phyloP scores from a whole-genome alignment of 2,888 invertebrate genomes.

The Drosophila sordidapex region DNA sequence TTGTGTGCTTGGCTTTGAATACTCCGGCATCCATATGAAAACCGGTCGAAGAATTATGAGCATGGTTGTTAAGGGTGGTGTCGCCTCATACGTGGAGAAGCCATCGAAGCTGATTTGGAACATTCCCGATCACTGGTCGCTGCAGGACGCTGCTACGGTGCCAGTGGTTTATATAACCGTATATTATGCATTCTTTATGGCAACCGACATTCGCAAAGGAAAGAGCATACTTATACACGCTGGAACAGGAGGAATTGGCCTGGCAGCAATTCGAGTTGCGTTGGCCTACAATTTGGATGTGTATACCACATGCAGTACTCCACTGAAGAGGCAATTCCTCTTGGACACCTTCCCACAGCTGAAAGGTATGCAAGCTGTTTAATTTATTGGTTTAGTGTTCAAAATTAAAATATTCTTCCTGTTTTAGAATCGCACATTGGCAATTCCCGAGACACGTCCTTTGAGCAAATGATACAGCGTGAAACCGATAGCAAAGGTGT shows the following conservation, averaged over 20 bases:
- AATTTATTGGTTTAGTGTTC: not conserved
- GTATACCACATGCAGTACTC: slow-evolving; percentile 90
- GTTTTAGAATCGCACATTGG: slow-evolving; percentile 88
- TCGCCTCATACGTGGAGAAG: slow-evolving; percentile 85
- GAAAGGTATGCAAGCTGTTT: slow-evolving; percentile 85
- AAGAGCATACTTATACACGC: slow-evolving; percentile 86
- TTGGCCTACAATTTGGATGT: slow-evolving; percentile 88
- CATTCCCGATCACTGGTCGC: slow-evolving; percentile 89
- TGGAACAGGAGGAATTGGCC: slow-evolving; percentile 90
- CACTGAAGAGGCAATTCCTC: slow-evolving; percentile 88
- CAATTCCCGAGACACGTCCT: slow-evolving; percentile 93
- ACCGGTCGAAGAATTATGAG: slow-evolving; percentile 89
- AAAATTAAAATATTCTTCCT: not conserved
- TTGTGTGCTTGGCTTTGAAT: slow-evolving; percentile 89
- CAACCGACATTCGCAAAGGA: slow-evolving; percentile 81
- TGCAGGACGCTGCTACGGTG: slow-evolving; percentile 91
- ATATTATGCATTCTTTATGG: slow-evolving; percentile 86
- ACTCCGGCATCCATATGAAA: slow-evolving; percentile 86
- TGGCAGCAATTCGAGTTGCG: slow-evolving; percentile 91
- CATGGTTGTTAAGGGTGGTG: slow-evolving; percentile 85
- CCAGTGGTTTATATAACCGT: slow-evolving; percentile 92
- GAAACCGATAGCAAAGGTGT: slow-evolving; percentile 95
- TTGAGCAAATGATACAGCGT: slow-evolving; percentile 93
- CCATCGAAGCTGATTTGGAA: slow-evolving; percentile 86
- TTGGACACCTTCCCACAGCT: slow-evolving; percentile 86